These are phyloP conservation scores for Papilio aristodemus DNA, from an alignment of 1,140 invertebrate species.

Conservation along the genomic window DNA sequence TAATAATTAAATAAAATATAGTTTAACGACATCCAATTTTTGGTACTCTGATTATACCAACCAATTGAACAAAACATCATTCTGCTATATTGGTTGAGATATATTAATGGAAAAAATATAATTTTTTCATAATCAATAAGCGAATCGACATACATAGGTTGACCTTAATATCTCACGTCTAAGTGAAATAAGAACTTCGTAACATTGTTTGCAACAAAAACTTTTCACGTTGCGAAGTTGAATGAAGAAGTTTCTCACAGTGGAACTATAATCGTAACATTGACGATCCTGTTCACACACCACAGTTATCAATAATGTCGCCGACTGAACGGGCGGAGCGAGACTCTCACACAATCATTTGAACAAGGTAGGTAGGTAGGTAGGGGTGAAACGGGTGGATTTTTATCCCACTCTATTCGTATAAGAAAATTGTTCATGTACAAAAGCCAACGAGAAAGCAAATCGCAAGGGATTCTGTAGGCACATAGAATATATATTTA, in stretches of 20 bases:
- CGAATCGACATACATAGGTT: not conserved
- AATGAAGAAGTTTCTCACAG: constrained; percentile 14
- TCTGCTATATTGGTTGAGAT: too few relatives aligned
- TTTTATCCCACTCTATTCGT: constrained; percentile 3
- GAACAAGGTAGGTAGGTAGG: not conserved
- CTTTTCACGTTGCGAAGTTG: not conserved
- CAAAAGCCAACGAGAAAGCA: not conserved
- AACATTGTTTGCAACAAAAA: constrained; percentile 4
- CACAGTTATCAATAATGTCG: constrained; percentile 23
- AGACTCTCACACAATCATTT: not conserved
- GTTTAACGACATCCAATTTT: too few relatives aligned
- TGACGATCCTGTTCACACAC: constrained; percentile 10
- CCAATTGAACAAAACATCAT: too few relatives aligned
- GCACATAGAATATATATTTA: not conserved
- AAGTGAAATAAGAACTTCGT: not conserved
- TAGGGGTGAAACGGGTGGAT: constrained; percentile 2
- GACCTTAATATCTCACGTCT: not conserved
- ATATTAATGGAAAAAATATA: too few relatives aligned
- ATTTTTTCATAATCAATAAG: not conserved
- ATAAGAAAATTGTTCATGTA: constrained; percentile 18
- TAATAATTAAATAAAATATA: too few relatives aligned
- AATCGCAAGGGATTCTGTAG: constrained; percentile 19
- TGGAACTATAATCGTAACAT: constrained; percentile 14
- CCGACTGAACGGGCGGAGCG: not conserved
- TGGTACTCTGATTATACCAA: too few relatives aligned